Percentiles rank a stretch among this genome's conserved stretches.
These are phyloP conservation scores for Microcebus lehilahytsara DNA, from an alignment of 2,113 vertebrate genomes.

Conservation along the genomic window DNA sequence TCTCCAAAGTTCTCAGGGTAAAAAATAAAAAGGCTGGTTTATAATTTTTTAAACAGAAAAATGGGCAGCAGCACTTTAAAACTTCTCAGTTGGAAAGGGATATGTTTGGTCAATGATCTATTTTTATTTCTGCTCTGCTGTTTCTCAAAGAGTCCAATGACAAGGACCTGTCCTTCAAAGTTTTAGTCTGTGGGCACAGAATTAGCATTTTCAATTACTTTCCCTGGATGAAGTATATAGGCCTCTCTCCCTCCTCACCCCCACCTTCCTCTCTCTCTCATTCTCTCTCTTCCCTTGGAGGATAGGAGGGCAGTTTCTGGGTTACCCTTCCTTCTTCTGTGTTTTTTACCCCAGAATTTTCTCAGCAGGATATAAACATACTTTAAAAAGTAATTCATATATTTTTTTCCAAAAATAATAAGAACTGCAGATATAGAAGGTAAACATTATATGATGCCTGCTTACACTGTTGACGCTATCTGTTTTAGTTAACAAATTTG, in stretches of 20 bases:
- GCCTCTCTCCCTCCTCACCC: conserved; percentile 47
- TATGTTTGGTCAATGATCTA: conserved; percentile 86
- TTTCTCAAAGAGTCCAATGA: conserved; percentile 82
- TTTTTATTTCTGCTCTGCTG: conserved; percentile 85
- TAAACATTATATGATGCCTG: conserved; percentile 62
- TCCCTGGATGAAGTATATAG: conserved; percentile 51
- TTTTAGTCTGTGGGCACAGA: conserved; percentile 72
- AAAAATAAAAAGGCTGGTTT: conserved; percentile 68
- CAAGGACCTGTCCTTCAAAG: conserved; percentile 84
- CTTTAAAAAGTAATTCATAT: conserved; percentile 55
- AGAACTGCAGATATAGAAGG: conserved; percentile 60
- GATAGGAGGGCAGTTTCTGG: conserved; percentile 43
- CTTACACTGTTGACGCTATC: conserved; percentile 74
- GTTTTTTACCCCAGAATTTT: background rate
- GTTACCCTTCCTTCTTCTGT: conserved; percentile 14
- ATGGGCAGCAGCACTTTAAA: conserved; percentile 76
- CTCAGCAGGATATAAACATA: conserved; percentile 62
- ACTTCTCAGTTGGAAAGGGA: conserved; percentile 81
- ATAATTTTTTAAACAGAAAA: conserved; percentile 72
- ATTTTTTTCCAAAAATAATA: conserved; percentile 38
- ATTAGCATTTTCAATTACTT: conserved; percentile 84
- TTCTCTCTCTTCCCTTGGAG: conserved; percentile 34
- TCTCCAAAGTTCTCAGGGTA: conserved; percentile 34
- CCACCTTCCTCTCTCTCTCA: background rate
- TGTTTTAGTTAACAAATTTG: conserved; percentile 82